phyloP scores from a whole-genome alignment of 2,888 invertebrate genomes.

The Minunthozetes semirufus region DNA sequence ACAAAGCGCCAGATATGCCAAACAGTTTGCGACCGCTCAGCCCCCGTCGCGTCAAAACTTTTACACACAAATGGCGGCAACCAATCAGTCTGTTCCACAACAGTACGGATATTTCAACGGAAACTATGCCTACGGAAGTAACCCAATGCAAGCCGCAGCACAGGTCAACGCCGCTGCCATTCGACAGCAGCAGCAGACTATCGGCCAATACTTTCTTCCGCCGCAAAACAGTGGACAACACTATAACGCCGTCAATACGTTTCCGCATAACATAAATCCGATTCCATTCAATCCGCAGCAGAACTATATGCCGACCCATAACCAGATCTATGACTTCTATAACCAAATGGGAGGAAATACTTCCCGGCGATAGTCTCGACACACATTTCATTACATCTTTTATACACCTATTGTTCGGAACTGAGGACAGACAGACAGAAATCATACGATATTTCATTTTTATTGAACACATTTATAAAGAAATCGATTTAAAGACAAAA shows the following conservation, averaged over 20 bases:
- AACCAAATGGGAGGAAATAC: slow-evolving; percentile 15
- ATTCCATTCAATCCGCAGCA: slow-evolving; percentile 10
- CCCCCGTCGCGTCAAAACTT: neutral
- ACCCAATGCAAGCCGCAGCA: neutral
- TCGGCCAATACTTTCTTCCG: neutral
- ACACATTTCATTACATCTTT: too few species aligned
- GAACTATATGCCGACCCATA: neutral
- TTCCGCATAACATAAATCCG: neutral
- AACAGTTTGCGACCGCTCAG: neutral
- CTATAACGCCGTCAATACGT: slow-evolving; percentile 9
- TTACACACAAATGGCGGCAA: neutral
- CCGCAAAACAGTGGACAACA: neutral
- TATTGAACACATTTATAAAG: too few species aligned
- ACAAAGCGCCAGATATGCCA: neutral
- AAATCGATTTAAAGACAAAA: too few species aligned
- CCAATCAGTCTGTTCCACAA: neutral
- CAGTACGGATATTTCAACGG: slow-evolving; percentile 3
- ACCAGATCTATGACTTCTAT: slow-evolving; percentile 11
- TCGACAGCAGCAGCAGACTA: slow-evolving; percentile 1
- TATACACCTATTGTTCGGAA: too few species aligned
- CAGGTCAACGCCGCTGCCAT: neutral
- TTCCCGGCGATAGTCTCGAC: neutral
- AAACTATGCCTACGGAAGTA: neutral
- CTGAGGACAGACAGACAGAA: too few species aligned
- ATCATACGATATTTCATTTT: too few species aligned